Evolutionary conservation across 2,797 vertebrate species (phyloP).

Genomic region (Phalloptychus januarius): DNA sequence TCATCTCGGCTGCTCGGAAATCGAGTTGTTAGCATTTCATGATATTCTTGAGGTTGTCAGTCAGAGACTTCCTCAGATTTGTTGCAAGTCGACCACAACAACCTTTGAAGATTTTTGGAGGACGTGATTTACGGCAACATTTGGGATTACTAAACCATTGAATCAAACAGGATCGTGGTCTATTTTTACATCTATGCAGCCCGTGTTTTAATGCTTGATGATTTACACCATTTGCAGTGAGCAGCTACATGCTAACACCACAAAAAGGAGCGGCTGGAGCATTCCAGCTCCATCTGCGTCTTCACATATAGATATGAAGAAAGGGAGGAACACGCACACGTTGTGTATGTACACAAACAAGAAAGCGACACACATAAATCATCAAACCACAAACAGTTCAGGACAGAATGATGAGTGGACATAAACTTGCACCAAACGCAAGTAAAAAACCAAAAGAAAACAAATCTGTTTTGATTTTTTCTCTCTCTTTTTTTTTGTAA

Average conservation of each 20-base stretch:
- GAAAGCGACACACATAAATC: background rate
- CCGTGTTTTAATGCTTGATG: slow-evolving; percentile 38
- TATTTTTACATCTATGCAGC: background rate
- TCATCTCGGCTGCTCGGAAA: background rate
- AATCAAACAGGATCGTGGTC: background rate
- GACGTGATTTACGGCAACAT: background rate
- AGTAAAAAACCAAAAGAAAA: slow-evolving; percentile 4
- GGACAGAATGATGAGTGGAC: slow-evolving; percentile 10
- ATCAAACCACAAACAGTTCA: slow-evolving; percentile 20
- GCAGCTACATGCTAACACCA: slow-evolving; percentile 38
- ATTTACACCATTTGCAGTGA: slow-evolving; percentile 65
- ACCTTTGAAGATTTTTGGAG: background rate
- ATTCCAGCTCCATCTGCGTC: slow-evolving; percentile 56
- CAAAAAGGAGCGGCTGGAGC: slow-evolving; percentile 50
- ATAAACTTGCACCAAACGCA: slow-evolving; percentile 7
- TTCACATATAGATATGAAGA: slow-evolving; percentile 35
- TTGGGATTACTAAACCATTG: background rate
- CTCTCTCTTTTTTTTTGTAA: slow-evolving; percentile 10
- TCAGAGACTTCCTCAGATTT: background rate
- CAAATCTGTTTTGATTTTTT: slow-evolving; percentile 13
- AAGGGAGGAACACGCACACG: slow-evolving; percentile 3
- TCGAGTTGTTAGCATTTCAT: background rate
- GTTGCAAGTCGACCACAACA: background rate
- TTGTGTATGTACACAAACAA: slow-evolving; percentile 9
- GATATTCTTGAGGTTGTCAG: background rate